Evolutionary conservation across 1,140 invertebrate species (phyloP), one percentile per base, ranked within the genome.

Genomic region (Bombus confusus): DNA sequence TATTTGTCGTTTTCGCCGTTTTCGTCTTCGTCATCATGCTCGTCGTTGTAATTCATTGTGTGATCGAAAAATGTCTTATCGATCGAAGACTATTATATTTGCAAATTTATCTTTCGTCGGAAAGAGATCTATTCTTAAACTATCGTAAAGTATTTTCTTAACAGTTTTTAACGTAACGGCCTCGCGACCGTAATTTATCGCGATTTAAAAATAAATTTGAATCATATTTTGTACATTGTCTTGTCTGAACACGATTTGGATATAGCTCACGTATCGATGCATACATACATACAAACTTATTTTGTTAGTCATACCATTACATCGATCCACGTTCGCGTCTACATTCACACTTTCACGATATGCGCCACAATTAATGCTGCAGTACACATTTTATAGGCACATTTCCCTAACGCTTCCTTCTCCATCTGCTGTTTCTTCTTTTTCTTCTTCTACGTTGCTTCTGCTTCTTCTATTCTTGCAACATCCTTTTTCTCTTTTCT

Each of bases 131-230:
- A 84, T 80, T 15, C 76, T 84, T 84, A 84, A 62, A 34, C 83
- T 84, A 84, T 64, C 57, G 59, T 59, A 81, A 80, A 39, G 34
- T 84, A 84, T 62, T 71, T 10, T n/a, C 79, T 41, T 66, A 82
- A 86, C 22, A 81, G 22, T 57, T 80, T 66, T 74, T 80, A 89
- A 88, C 74, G 64, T 81, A 62, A 43, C 64, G 37, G 69, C 37
- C 68, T 43, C 6, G n/a, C 3, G 68, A 83, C 68, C 64, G 25
- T 47, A 52, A 28, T 69, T 84, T 31, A 80, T 78, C 68, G 62
- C 64, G 81, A 86, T 89, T 89, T 86, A 92, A 93, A 92, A 93
- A 92, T 93, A 91, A 92, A 91, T 90, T 92, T 91, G 15, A 90
- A 74, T 80, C 22, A 59, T 80, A 88, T 84, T 91, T 93, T 92